These are phyloP conservation scores for Pogonophryne albipinna DNA, from an alignment of 2,797 vertebrate species.

Conservation along the genomic window DNA sequence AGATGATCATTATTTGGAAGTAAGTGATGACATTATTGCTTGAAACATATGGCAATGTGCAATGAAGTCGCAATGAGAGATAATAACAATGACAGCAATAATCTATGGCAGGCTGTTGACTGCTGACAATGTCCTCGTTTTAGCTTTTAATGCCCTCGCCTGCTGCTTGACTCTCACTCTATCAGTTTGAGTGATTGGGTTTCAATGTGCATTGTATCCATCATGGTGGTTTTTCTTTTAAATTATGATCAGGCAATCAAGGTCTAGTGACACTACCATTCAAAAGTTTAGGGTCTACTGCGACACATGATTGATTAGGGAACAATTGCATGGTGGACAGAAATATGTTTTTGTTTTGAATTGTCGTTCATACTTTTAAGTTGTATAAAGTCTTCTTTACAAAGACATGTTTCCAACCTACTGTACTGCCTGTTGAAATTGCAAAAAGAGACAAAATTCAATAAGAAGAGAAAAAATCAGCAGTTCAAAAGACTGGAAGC, in stretches of 20 bases:
- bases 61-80: conserved; percentile 32
- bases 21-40: conserved; percentile 57
- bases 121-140: conserved; percentile 41
- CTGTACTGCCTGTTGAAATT: background rate
- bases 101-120: conserved; percentile 44
- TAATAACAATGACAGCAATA: conserved; percentile 49
- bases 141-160: conserved; percentile 36
- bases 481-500: background rate
- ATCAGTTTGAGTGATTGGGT: conserved; percentile 37
- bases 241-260: background rate
- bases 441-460: background rate
- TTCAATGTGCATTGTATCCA: conserved; percentile 13
- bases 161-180: conserved; percentile 51
- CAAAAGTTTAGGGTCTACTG: background rate
- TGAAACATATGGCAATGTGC: conserved; percentile 58
- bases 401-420: too few relatives aligned
- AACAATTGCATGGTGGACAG: background rate
- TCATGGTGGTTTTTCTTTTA: background rate
- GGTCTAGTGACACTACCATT: background rate
- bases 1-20: conserved; percentile 60
- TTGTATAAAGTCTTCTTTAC: background rate
- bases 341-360: background rate
- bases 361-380: too few relatives aligned
- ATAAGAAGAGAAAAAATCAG: background rate
- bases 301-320: background rate